Evolutionary conservation across 2,888 invertebrate genomes (phyloP).

Genomic region (Apamea crenata): DNA sequence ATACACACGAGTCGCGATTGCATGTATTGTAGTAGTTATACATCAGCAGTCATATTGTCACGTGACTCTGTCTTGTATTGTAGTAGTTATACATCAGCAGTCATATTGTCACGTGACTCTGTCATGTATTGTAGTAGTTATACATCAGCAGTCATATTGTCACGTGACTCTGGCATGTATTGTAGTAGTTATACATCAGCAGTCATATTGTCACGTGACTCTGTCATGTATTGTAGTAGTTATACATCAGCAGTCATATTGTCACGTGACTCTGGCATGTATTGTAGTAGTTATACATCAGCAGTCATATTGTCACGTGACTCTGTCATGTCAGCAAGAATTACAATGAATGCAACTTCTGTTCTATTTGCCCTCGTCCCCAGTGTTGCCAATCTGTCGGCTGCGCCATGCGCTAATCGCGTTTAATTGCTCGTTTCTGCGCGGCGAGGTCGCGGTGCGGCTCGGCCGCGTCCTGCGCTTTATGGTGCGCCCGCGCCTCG

Average conservation of each 20-base stretch:
- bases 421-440: conserved; percentile 56
- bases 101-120: too few relatives aligned
- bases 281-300: not conserved
- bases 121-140: too few relatives aligned
- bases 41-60: too few relatives aligned
- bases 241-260: too few relatives aligned
- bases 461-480: conserved; percentile 21
- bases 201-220: not conserved
- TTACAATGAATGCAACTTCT: conserved; percentile 35
- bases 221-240: too few relatives aligned
- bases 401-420: conserved; percentile 63
- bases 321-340: not conserved
- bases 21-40: too few relatives aligned
- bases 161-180: not conserved
- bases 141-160: not conserved
- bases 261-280: too few relatives aligned
- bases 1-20: not conserved
- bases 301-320: not conserved
- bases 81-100: too few relatives aligned
- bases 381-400: conserved; percentile 51
- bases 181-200: not conserved
- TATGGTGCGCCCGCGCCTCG: conserved; percentile 52
- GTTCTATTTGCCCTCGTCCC: not conserved
- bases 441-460: conserved; percentile 13
- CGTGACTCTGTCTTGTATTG: too few relatives aligned